Base-by-base conservation (phyloP, 2,888 invertebrate genomes). In the Meiosimyza decipiens region DNA sequence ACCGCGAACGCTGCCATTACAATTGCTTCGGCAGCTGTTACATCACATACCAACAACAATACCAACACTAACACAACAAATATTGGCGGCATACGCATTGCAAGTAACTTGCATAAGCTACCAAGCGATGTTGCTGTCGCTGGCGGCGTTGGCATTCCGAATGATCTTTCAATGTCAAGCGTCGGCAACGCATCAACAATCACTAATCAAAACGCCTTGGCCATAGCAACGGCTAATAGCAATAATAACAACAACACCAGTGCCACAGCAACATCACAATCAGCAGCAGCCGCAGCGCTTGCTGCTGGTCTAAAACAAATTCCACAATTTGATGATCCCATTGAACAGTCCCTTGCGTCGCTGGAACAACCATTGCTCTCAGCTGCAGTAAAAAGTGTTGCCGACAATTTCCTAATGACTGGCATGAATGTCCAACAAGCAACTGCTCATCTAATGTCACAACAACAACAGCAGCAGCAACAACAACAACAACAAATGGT, bases 281-380 rank as follows among this genome's bases (percentile, higher is more conserved):
- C 80, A 13, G 77, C 77, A 72, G 77, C 81, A 50, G 77, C 79
- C 65, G 80, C 79, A 67, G 79, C 82, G 49, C 77, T 84, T 54
- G 80, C 81, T 67, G 79, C 82, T 49, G 85, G 84, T 55, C 81
- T 85, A 3, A 84, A 84, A 63, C 87, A 87, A 78, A 85, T 86
- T 69, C 85, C 85, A n/a, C 85, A 87, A 75, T 90, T 88, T 82
- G 90, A 91, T 72, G 92, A 93, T 85, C 92, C 92, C 22, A 89
- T 93, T 79, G 93, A 93, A 86, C 90, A 92, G 79, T 91, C 92
- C 70, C 88, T 93, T 80, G 92, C 92, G 64, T 92, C 91, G 79
- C 87, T 93, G 78, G 93, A 93, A 86, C 90, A 91, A 74, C 90
- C 90, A 73, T 88, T 90, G 75, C 88, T 84, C 67, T 79, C 84